Evolutionary conservation across 1,140 invertebrate species (phyloP), one percentile per base, ranked within the genome.

Genomic region (Cotesia glomerata): DNA sequence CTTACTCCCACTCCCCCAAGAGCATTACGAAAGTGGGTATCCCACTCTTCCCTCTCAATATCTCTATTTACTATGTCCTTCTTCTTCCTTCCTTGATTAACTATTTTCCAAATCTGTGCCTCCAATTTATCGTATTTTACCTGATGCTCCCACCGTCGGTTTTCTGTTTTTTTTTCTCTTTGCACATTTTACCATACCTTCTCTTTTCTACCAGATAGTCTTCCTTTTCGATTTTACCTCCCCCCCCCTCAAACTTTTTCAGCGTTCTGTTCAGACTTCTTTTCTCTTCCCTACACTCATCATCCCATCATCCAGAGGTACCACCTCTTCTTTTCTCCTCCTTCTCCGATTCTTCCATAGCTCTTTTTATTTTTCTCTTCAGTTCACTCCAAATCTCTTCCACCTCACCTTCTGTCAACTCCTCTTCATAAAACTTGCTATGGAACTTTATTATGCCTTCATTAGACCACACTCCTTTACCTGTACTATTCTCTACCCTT

Each of bases 231-330:
- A 39, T 39, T 39, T 39, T 39, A 39, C 36, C 36, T n/a, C n/a
- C n/a, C n/a, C n/a, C n/a, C 7, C 36, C 36, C 36, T 3, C 3
- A 39, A 39, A 39, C 36, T 39, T 39, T 39, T 39, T 39, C 14
- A 54, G 51, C 9, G 14, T 45, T 54, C 56, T 54, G 11, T 39
- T 61, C 51, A 67, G 54, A 13, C 49, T 13, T 32, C 35, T 52
- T 35, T 67, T n/a, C 51, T 63, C 49, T 11, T 58, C 61, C 51
- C 49, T 72, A 32, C 58, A 49, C 36, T 63, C 26, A n/a, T 71
- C 34, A 13, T 26, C 35, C 56, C 59, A 26, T 49, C 65, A 26
- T 18, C 34, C 13, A 34, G 14, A 11, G 9, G 36, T 39, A 39
- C 36, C 16, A 61, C 26, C 32, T 39, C 52, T 51, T 56, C 11